phyloP scores from a whole-genome alignment of 2,113 vertebrate species.

The Chaetorhynchus papuensis region DNA sequence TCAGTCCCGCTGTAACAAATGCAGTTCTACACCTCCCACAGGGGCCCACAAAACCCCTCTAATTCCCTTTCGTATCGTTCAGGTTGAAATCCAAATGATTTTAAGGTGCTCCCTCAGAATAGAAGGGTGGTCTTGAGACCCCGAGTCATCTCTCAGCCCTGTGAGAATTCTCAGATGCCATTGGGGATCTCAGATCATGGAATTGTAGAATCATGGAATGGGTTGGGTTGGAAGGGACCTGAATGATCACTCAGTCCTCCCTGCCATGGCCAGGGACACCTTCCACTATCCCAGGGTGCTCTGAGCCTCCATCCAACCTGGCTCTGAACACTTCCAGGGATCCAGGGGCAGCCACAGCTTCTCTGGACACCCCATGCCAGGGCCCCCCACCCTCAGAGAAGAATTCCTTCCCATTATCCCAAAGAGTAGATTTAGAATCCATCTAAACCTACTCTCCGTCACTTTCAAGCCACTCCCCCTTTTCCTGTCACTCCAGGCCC shows the following conservation, averaged over 20 bases:
- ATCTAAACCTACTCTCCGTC: not conserved
- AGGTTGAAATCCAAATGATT: not conserved
- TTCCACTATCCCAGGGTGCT: fast-evolving
- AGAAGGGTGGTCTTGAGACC: not conserved
- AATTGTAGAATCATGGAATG: not conserved
- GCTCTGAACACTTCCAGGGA: not conserved
- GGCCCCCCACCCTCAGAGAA: fast-evolving
- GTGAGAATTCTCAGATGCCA: not conserved
- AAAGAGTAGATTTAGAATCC: not conserved
- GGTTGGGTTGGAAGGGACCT: not conserved
- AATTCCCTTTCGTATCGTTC: not conserved
- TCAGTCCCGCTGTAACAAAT: fast-evolving
- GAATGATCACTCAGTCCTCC: not conserved
- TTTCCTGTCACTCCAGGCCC: not conserved
- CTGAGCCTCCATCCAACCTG: fast-evolving
- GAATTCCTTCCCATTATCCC: not conserved
- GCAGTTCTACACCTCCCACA: not conserved
- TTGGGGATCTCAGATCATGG: not conserved
- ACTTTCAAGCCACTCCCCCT: not conserved
- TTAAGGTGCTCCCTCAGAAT: not conserved
- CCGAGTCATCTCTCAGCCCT: not conserved
- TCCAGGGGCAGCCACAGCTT: not conserved
- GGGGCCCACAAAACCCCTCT: not conserved
- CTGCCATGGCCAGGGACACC: not conserved
- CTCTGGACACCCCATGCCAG: not conserved